Evolutionary conservation across 2,113 vertebrate species (phyloP).

Genomic region (Cyprinus carpio): DNA sequence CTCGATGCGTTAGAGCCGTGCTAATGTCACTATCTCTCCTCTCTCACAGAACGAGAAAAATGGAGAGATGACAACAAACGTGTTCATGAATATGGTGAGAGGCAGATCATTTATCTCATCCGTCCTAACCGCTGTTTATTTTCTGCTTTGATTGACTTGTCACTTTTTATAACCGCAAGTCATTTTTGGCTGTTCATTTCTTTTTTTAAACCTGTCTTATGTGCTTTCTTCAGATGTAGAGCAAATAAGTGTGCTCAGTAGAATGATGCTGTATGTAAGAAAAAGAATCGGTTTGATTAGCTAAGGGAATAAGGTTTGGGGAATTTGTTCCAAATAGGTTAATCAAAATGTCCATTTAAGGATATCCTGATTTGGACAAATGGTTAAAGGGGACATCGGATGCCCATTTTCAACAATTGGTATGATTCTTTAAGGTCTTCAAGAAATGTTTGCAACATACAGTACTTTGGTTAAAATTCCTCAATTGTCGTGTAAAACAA

Average conservation of each 20-base stretch:
- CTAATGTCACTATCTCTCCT: conserved; percentile 49
- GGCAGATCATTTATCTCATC: conserved; percentile 38
- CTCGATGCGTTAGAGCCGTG: conserved; percentile 2
- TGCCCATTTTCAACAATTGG: no score
- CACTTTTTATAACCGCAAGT: conserved; percentile 63
- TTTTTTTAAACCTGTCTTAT: background rate
- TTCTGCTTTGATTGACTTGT: conserved; percentile 59
- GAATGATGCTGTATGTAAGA: background rate
- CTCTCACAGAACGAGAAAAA: conserved; percentile 83
- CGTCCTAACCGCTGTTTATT: conserved; percentile 8
- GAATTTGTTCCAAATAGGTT: background rate
- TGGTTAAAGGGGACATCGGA: background rate
- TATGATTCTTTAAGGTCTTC: no score
- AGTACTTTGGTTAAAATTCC: no score
- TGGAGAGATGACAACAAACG: conserved; percentile 87
- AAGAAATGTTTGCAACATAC: no score
- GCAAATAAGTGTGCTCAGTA: background rate
- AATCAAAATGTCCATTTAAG: no score
- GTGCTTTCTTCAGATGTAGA: background rate
- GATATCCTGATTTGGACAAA: background rate
- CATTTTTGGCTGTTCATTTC: conserved; percentile 22
- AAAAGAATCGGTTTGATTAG: background rate
- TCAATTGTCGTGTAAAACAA: no score
- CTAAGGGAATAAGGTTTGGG: background rate
- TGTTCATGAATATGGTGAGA: conserved; percentile 85